Percentiles rank a stretch among this genome's conserved stretches.
Conservation (phyloP, 2,797 vertebrate genomes). For the Linurgus olivaceus region DNA sequence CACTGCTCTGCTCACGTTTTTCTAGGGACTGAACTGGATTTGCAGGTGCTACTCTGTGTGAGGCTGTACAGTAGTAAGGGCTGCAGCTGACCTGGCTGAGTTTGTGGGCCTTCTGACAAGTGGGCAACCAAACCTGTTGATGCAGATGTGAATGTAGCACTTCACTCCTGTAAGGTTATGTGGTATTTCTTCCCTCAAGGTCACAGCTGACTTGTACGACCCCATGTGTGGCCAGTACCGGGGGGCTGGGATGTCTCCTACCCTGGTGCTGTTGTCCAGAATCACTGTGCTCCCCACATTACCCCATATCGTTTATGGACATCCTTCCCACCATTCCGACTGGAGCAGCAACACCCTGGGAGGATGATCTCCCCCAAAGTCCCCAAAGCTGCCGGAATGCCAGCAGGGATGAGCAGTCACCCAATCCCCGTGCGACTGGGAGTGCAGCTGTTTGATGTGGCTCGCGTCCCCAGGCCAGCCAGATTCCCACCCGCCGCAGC, state of each 20-base stretch:
- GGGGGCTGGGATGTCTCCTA: neutral
- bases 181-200: neutral
- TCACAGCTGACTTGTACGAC: neutral
- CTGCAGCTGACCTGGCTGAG: neutral
- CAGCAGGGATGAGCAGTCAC: neutral
- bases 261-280: neutral
- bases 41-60: neutral
- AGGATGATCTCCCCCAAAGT: neutral
- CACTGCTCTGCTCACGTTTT: neutral
- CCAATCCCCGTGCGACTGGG: fast-evolving
- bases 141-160: neutral
- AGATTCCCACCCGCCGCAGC: neutral
- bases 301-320: fast-evolving
- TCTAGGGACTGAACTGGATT: neutral
- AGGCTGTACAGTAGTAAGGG: neutral
- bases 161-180: fast-evolving
- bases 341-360: neutral
- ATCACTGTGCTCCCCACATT: neutral
- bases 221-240: neutral
- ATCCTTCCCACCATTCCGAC: neutral
- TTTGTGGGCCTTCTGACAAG: neutral
- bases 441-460: neutral
- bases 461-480: neutral
- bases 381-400: neutral
- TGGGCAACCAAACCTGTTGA: neutral